Evolutionary conservation across 2,888 invertebrate genomes (phyloP), one percentile per base, ranked within the genome.

Genomic region (Acleris sparsana): DNA sequence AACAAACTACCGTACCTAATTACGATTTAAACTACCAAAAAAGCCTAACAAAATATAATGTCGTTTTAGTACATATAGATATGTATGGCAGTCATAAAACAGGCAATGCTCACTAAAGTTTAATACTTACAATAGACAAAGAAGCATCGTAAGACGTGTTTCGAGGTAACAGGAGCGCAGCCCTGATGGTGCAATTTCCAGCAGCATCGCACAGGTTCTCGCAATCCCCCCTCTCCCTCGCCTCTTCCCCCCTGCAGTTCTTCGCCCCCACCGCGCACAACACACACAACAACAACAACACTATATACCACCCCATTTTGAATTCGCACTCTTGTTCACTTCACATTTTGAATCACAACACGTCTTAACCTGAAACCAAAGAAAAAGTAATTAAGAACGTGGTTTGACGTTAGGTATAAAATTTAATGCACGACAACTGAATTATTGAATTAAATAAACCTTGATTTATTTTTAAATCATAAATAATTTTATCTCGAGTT

Each of bases 121-220:
- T 7, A 9, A 65, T 76, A 86, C 92, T 87, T 70, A 94, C 94
- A 73, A 84, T 92, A 16, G 89, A 85, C 79, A 93, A 83, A 64
- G 93, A 94, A 18, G 93, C 94, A 70, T 93, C 90, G 57, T 91
- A 93, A 0, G 83, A 81, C 25, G 91, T 86, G 75, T 94, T 94
- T 61, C 93, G 92, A 0, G 96, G 95, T 65, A 96, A 81, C 69
- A 96, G 85, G 20, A 96, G 87, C 2, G 95, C 94, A 0, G 95
- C 94, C 60, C 94, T 91, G 51, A 96, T 91, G 53, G 93, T 93
- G 78, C 96, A 96, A 5, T 79, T 82, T 5, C 90, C 92, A 48
- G 86, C 76, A 2, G 74, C 78, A 70, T 88, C 88, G 72, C 94
- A 94, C 46, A 94, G 73, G 53, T 85, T 81, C 71, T 93, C 93